Base-by-base conservation (phyloP, 2,113 vertebrate genomes). In the Jacana jacana region DNA sequence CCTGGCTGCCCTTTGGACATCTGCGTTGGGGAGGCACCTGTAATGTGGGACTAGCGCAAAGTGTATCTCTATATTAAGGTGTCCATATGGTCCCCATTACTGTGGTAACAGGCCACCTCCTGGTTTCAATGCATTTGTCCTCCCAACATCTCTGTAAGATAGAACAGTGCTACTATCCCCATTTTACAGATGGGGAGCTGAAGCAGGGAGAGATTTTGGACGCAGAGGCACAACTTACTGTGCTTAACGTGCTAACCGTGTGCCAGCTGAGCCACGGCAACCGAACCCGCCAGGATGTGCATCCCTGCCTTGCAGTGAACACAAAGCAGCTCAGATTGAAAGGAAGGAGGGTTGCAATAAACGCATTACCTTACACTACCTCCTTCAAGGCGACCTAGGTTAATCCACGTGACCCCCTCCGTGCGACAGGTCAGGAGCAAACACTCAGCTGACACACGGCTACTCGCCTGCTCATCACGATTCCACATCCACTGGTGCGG, bases 1-100 rank as follows among this genome's bases (percentile, higher is more conserved):
- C 93, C 95, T 91, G 95, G 93, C 96, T 96, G 96, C 96, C 96
- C 96, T 95, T 96, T 95, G 96, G 96, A 96, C 91, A 93, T 96
- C 92, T 95, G 93, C 63, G 88, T 15, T 92, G 92, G 91, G 93
- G 91, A 93, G 93, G 95, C 96, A 96, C 93, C 91, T 96, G 96
- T 95, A 97, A 94, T 95, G 91, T 79, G 91, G 96, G 95, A 96
- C 93, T 82, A 51, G 83, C 76, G 93, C 91, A 94, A 95, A 94
- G 81, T 76, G 80, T 95, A 96, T 96, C 95, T 96, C 96, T 97
- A 95, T 96, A 96, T 94, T 96, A 96, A 96, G 93, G 95, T 76
- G 91, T 96, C 96, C 96, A 96, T 97, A 96, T 96, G 95, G 96
- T 96, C 95, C 95, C 96, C 95, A 96, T 97, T 96, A 96, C 95